Percentiles rank a stretch among this genome's conserved stretches.
phyloP scores from a whole-genome alignment of 2,888 invertebrate species.

The Odontomyia ornata region DNA sequence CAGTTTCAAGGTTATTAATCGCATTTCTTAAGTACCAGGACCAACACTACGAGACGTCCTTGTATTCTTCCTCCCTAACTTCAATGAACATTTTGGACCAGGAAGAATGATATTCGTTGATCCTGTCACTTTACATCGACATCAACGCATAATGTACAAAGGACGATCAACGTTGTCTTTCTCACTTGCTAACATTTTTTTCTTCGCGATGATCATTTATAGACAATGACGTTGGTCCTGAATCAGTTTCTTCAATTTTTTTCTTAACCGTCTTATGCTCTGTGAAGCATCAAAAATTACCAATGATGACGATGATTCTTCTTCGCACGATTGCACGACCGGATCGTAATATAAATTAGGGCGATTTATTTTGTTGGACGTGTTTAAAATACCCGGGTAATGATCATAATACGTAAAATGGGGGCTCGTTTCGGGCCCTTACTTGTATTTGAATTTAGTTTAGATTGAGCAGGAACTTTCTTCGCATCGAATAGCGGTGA shows the following conservation, averaged over 20 bases:
- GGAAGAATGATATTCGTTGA: slow-evolving; percentile 42
- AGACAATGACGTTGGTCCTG: slow-evolving; percentile 20
- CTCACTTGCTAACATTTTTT: not conserved
- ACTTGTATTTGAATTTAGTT: slow-evolving; percentile 6
- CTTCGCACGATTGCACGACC: slow-evolving; percentile 8
- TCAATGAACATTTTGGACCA: slow-evolving; percentile 14
- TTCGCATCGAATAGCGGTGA: not conserved
- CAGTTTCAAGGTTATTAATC: slow-evolving; percentile 41
- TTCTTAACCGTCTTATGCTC: not conserved
- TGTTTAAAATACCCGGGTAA: slow-evolving; percentile 47
- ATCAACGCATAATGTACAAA: slow-evolving; percentile 31
- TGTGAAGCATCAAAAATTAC: slow-evolving; percentile 37
- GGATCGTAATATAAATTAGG: slow-evolving; percentile 49
- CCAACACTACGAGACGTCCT: not conserved
- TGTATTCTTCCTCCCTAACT: slow-evolving; percentile 11
- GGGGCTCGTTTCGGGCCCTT: slow-evolving; percentile 19
- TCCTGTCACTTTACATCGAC: slow-evolving; percentile 48
- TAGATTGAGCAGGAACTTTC: slow-evolving; percentile 23
- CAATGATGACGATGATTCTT: slow-evolving; percentile 7
- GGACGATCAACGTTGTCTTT: slow-evolving; percentile 3
- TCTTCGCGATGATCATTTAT: slow-evolving; percentile 29
- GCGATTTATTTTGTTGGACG: slow-evolving; percentile 48
- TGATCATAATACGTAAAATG: slow-evolving; percentile 46
- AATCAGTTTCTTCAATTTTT: slow-evolving; percentile 17
- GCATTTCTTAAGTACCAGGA: slow-evolving; percentile 12